Percentiles rank a stretch among this genome's conserved stretches.
Evolutionary conservation across 2,113 vertebrate species (phyloP).

Genomic region (Thunnus maccoyii): DNA sequence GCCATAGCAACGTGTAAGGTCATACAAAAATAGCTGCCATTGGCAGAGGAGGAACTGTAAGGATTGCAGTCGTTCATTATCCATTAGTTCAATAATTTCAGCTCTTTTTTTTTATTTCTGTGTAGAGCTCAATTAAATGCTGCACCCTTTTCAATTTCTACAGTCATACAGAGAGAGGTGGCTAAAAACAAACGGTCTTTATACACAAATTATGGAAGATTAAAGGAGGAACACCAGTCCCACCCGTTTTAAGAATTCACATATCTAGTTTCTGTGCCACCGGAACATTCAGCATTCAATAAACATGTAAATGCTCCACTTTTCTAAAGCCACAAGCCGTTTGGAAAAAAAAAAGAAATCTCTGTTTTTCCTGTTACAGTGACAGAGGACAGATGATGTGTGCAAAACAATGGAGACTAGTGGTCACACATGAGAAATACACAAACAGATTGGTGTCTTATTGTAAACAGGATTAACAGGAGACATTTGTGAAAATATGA

Average conservation of each 20-base stretch:
- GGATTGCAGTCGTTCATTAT: constrained; percentile 47
- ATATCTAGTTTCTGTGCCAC: neutral
- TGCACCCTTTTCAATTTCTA: neutral
- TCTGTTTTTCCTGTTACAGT: neutral
- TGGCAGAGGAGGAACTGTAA: constrained; percentile 64
- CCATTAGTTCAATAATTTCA: constrained; percentile 32
- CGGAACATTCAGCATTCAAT: neutral
- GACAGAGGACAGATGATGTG: neutral
- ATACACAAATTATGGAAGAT: neutral
- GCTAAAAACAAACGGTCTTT: neutral
- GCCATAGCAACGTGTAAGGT: constrained; percentile 84
- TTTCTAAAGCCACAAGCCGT: neutral
- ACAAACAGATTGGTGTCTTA: neutral
- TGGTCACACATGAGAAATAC: neutral
- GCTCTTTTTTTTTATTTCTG: constrained; percentile 18
- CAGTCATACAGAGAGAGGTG: neutral
- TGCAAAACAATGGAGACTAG: neutral
- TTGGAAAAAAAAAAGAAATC: neutral
- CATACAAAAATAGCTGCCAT: constrained; percentile 76
- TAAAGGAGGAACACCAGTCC: neutral
- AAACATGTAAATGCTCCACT: neutral
- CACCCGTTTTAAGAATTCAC: neutral
- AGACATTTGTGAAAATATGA: neutral
- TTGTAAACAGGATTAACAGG: too few species aligned
- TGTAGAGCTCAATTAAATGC: constrained; percentile 13